Percentiles rank a stretch among this genome's conserved stretches.
Evolutionary conservation across 1,140 invertebrate genomes (phyloP).

Genomic region (Brachionus sp.): DNA sequence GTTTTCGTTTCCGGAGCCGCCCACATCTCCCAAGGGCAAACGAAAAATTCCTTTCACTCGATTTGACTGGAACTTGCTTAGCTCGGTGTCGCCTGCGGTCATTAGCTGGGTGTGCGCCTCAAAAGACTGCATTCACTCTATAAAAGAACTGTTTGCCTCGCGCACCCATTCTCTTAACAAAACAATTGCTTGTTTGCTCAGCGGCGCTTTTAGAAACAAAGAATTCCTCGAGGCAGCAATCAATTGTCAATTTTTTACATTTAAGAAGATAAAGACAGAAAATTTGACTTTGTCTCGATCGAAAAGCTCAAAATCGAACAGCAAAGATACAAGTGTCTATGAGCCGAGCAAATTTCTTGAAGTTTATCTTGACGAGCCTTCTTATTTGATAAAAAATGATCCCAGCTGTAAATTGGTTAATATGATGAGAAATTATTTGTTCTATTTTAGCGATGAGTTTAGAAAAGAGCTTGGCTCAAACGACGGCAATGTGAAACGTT

Average conservation of each 20-base stretch:
- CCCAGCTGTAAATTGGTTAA: slow-evolving; percentile 3
- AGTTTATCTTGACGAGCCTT: background rate
- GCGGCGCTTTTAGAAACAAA: background rate
- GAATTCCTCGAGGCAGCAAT: background rate
- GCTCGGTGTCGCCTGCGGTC: slow-evolving; percentile 25
- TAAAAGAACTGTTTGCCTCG: background rate
- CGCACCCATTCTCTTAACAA: background rate
- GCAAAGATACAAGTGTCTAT: background rate
- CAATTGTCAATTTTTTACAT: background rate
- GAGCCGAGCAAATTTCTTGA: background rate
- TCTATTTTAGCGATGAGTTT: background rate
- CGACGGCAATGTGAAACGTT: background rate
- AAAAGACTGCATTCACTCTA: background rate
- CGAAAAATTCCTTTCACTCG: slow-evolving; percentile 34
- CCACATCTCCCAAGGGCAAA: slow-evolving; percentile 15
- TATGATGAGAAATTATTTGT: slow-evolving; percentile 25
- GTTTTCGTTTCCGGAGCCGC: slow-evolving; percentile 42
- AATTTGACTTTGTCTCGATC: background rate
- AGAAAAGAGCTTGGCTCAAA: background rate
- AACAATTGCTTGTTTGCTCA: background rate
- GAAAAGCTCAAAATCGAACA: background rate
- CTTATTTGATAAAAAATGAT: background rate
- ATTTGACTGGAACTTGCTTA: slow-evolving; percentile 45
- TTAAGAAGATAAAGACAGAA: background rate
- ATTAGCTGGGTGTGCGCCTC: slow-evolving; percentile 34